A percentile compares a stretch with the other conserved stretches of the same genome.
Evolutionary conservation across 2,888 invertebrate species (phyloP).

Genomic region (Agrotis puta): DNA sequence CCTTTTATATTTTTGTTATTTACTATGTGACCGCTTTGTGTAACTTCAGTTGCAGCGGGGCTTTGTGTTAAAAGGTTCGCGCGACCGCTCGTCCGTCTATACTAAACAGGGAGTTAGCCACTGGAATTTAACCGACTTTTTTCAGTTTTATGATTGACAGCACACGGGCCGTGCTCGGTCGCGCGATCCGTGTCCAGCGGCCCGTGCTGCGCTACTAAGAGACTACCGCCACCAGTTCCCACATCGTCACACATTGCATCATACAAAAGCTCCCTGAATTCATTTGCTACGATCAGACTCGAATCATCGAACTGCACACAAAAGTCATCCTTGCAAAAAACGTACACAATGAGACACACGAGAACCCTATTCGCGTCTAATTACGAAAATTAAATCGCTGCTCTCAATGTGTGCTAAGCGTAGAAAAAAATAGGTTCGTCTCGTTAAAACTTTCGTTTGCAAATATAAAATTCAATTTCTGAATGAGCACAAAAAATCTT

Average conservation of each 20-base stretch:
- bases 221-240: slow-evolving; percentile 73
- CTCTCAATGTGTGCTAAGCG: slow-evolving; percentile 81
- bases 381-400: slow-evolving; percentile 79
- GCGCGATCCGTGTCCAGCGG: slow-evolving; percentile 86
- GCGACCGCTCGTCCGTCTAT: slow-evolving; percentile 71
- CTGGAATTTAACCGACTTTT: slow-evolving; percentile 83
- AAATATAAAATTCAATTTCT: slow-evolving; percentile 90
- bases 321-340: slow-evolving; percentile 69
- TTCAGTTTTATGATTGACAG: slow-evolving; percentile 90
- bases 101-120: slow-evolving; percentile 84
- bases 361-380: slow-evolving; percentile 69
- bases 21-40: slow-evolving; percentile 77
- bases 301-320: slow-evolving; percentile 73
- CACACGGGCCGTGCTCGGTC: slow-evolving; percentile 88
- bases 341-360: slow-evolving; percentile 56
- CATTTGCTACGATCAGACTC: slow-evolving; percentile 72
- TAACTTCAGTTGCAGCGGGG: slow-evolving; percentile 73
- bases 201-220: slow-evolving; percentile 86
- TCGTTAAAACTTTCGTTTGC: slow-evolving; percentile 88
- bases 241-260: slow-evolving; percentile 83
- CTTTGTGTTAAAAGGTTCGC: slow-evolving; percentile 78
- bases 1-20: slow-evolving; percentile 70
- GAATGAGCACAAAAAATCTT: slow-evolving; percentile 90
- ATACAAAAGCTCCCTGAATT: slow-evolving; percentile 78
- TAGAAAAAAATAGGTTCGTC: slow-evolving; percentile 81